Evolutionary conservation across 2,888 invertebrate genomes (phyloP).

Genomic region (Metallyticus violacea): DNA sequence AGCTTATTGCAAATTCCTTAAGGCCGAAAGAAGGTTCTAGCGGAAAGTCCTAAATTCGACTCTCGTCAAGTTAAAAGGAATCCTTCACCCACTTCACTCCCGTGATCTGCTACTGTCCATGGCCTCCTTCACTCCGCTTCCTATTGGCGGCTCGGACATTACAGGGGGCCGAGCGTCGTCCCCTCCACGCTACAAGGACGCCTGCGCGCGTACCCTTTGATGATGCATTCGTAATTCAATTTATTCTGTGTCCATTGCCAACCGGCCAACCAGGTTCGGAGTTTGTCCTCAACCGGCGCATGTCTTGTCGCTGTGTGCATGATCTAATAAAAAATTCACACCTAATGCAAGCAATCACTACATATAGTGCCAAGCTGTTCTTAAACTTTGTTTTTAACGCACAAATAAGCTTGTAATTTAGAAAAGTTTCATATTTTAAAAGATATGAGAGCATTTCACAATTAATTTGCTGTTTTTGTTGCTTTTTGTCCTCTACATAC

Average conservation of each 20-base stretch:
- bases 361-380: too few relatives aligned
- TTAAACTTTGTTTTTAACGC: too few relatives aligned
- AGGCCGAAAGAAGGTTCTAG: neutral
- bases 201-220: neutral
- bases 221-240: neutral
- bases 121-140: neutral
- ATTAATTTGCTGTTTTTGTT: too few relatives aligned
- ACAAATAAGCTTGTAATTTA: too few relatives aligned
- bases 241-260: neutral
- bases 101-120: too few relatives aligned
- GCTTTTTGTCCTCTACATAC: too few relatives aligned
- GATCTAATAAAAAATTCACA: too few relatives aligned
- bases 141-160: neutral
- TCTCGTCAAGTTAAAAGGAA: neutral
- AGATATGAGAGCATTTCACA: too few relatives aligned
- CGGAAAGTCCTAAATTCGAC: neutral
- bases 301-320: neutral
- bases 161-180: neutral
- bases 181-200: neutral
- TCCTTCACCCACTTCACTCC: neutral
- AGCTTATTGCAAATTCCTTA: neutral
- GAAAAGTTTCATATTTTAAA: too few relatives aligned
- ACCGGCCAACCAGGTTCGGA: neutral
- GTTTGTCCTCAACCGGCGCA: neutral
- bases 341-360: too few relatives aligned